A percentile compares a stretch with the other conserved stretches of the same genome.
These are phyloP conservation scores for Lethrus apterus DNA, from an alignment of 1,140 invertebrate genomes.

Conservation along the genomic window DNA sequence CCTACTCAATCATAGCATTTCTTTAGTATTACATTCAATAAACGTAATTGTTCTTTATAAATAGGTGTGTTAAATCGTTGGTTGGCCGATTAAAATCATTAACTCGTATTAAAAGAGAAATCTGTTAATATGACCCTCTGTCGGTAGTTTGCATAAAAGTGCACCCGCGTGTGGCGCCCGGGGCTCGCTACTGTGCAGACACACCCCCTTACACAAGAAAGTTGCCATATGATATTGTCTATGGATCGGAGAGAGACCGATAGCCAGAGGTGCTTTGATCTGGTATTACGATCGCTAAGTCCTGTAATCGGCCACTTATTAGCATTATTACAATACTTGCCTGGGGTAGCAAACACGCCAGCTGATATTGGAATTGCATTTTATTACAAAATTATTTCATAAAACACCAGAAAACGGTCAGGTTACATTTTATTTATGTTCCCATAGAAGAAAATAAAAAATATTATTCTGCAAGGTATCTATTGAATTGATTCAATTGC, in stretches of 20 bases:
- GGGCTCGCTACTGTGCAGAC: constrained; percentile 27
- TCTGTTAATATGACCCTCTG: too few relatives aligned
- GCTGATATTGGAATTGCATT: constrained; percentile 10
- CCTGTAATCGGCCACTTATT: constrained; percentile 28
- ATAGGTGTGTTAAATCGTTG: too few relatives aligned
- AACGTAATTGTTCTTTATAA: too few relatives aligned
- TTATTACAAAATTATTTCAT: constrained; percentile 14
- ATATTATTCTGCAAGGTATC: too few relatives aligned
- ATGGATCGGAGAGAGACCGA: constrained; percentile 14
- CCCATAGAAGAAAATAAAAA: too few relatives aligned
- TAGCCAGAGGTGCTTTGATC: constrained; percentile 23
- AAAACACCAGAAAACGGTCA: background rate
- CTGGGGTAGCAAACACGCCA: constrained; percentile 15
- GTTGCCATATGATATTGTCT: constrained; percentile 7
- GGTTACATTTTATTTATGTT: constrained; percentile 1
- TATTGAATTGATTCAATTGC: too few relatives aligned
- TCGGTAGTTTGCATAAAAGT: constrained; percentile 28
- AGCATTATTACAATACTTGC: constrained; percentile 29
- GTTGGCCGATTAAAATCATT: too few relatives aligned
- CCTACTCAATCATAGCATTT: too few relatives aligned
- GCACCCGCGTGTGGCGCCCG: constrained; percentile 21
- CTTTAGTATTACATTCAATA: too few relatives aligned
- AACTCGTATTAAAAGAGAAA: too few relatives aligned
- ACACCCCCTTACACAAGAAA: constrained; percentile 19
- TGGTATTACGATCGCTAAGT: constrained; percentile 23